These are phyloP conservation scores for Eristalis tenax DNA, from an alignment of 2,888 invertebrate species.

Conservation along the genomic window DNA sequence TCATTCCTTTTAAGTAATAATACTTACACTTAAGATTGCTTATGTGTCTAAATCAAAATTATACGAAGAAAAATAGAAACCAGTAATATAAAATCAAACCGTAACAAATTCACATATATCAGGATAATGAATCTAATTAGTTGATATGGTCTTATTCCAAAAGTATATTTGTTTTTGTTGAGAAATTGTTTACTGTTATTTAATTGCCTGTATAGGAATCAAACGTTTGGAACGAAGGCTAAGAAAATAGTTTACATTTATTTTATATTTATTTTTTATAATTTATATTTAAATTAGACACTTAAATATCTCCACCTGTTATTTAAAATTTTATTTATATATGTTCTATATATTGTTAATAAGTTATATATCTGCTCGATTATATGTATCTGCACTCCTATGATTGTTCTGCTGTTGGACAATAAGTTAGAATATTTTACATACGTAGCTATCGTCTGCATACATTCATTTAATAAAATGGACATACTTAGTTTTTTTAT, in stretches of 20 bases:
- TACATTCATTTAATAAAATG: conserved; percentile 39
- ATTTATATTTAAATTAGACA: conserved; percentile 64
- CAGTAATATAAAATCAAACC: neutral
- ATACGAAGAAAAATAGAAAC: conserved; percentile 36
- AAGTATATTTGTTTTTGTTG: conserved; percentile 11
- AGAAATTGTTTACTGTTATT: neutral
- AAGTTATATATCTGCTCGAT: conserved; percentile 27
- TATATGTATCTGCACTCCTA: conserved; percentile 68
- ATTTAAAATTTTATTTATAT: conserved; percentile 6
- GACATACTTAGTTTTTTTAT: conserved; percentile 37
- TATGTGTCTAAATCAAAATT: conserved; percentile 59
- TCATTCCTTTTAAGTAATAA: conserved; percentile 56
- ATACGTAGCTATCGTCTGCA: neutral
- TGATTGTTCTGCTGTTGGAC: conserved; percentile 72
- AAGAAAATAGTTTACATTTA: conserved; percentile 64
- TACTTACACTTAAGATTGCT: conserved; percentile 68
- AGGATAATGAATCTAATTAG: conserved; percentile 15
- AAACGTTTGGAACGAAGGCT: conserved; percentile 59
- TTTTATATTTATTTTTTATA: conserved; percentile 39
- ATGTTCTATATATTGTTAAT: conserved; percentile 24
- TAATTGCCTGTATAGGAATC: conserved; percentile 40
- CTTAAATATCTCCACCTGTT: conserved; percentile 60
- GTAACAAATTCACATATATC: neutral
- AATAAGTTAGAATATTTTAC: conserved; percentile 64
- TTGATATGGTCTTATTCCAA: conserved; percentile 58